phyloP scores from a whole-genome alignment of 1,140 invertebrate species.

The Pogonomyrmex barbatus region DNA sequence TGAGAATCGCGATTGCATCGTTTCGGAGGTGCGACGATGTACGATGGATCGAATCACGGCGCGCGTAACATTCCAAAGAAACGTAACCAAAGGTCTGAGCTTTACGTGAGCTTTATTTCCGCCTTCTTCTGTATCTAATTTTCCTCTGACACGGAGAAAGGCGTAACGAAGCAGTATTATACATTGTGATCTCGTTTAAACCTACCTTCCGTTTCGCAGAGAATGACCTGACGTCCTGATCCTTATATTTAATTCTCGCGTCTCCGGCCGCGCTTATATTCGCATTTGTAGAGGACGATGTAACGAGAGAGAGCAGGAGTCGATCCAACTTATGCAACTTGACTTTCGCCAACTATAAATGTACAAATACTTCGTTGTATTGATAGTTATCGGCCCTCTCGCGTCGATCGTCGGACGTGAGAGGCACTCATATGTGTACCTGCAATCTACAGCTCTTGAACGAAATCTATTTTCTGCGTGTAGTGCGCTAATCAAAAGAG shows the following conservation, averaged over 20 bases:
- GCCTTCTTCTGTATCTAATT: neutral
- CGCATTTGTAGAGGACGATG: neutral
- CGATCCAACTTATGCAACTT: neutral
- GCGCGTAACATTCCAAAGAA: slow-evolving; percentile 28
- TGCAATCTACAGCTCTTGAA: slow-evolving; percentile 28
- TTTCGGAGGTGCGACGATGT: neutral
- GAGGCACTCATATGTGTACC: slow-evolving; percentile 8
- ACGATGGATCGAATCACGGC: slow-evolving; percentile 11
- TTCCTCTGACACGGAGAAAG: slow-evolving; percentile 64
- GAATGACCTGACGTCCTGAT: slow-evolving; percentile 18
- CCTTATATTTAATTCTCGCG: slow-evolving; percentile 35
- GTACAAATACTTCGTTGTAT: slow-evolving; percentile 52
- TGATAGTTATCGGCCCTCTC: slow-evolving; percentile 13
- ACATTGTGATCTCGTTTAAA: slow-evolving; percentile 79
- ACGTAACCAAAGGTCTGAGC: slow-evolving; percentile 34
- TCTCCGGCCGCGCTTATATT: slow-evolving; percentile 10
- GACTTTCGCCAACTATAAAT: slow-evolving; percentile 54
- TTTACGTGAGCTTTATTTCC: slow-evolving; percentile 16
- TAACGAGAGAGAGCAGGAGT: neutral
- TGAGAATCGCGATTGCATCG: slow-evolving; percentile 21
- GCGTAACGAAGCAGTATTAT: slow-evolving; percentile 82
- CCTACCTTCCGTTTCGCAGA: slow-evolving; percentile 13
- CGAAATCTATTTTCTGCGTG: slow-evolving; percentile 45
- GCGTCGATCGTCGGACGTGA: slow-evolving; percentile 20
- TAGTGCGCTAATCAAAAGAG: slow-evolving; percentile 22